These are phyloP conservation scores for Andrena hattorfiana DNA, from an alignment of 2,888 invertebrate species.

Conservation along the genomic window DNA sequence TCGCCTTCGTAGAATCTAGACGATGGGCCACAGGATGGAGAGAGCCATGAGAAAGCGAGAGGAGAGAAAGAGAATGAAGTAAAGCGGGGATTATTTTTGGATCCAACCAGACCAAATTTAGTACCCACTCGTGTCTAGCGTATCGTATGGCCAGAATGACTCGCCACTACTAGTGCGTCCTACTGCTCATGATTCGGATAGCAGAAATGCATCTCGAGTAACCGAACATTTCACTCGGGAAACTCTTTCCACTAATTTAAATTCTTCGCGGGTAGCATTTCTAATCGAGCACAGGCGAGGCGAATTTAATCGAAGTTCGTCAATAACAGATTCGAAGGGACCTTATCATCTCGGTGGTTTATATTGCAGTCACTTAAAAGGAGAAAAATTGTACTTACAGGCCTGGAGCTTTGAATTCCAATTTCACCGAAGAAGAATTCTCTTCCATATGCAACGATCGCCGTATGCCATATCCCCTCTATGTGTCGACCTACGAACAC, in stretches of 20 bases:
- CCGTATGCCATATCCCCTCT: slow-evolving; percentile 98
- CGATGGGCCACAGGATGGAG: slow-evolving; percentile 71
- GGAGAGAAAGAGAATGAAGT: slow-evolving; percentile 64
- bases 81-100: slow-evolving; percentile 81
- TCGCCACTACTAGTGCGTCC: slow-evolving; percentile 67
- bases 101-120: slow-evolving; percentile 83
- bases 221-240: neutral
- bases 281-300: too few relatives aligned
- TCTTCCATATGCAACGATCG: slow-evolving; percentile 93
- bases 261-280: neutral
- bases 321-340: neutral
- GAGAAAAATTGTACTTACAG: slow-evolving; percentile 88
- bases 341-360: neutral
- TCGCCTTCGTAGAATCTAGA: slow-evolving; percentile 71
- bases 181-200: slow-evolving; percentile 54
- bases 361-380: neutral
- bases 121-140: slow-evolving; percentile 79
- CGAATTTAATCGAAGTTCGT: too few relatives aligned
- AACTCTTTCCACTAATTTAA: neutral
- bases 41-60: slow-evolving; percentile 68
- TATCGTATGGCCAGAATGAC: slow-evolving; percentile 81
- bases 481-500: slow-evolving; percentile 90
- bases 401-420: slow-evolving; percentile 92
- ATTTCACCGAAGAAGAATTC: slow-evolving; percentile 95
- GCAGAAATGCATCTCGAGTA: slow-evolving; percentile 32